Conservation (phyloP, 1,140 invertebrate species). For the Pseudomyrmex concolor region DNA sequence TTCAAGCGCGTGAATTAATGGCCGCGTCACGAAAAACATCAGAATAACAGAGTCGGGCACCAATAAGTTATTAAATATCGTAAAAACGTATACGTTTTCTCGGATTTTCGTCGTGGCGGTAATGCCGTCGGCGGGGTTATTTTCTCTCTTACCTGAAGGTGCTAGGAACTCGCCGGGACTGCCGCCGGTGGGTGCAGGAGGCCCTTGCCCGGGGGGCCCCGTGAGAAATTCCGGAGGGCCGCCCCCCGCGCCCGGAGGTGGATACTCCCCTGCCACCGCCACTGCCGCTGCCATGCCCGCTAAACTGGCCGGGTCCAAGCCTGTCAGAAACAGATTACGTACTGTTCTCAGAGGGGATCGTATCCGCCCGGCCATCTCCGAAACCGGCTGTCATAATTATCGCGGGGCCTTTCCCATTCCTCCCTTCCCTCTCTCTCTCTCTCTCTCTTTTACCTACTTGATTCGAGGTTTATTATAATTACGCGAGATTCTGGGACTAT, state of each 20-base stretch:
- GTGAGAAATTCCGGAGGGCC: slow-evolving; percentile 86
- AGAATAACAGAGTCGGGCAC: background rate
- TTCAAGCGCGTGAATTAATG: slow-evolving; percentile 21
- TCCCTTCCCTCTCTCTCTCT: no score
- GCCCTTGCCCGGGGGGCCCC: slow-evolving; percentile 86
- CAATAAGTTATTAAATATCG: slow-evolving; percentile 17
- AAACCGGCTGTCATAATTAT: slow-evolving; percentile 77
- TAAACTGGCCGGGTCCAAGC: slow-evolving; percentile 88
- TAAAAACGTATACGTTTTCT: no score
- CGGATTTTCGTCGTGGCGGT: slow-evolving; percentile 26
- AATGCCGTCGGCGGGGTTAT: slow-evolving; percentile 35
- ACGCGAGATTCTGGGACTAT: slow-evolving; percentile 55
- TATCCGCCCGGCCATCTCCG: slow-evolving; percentile 80
- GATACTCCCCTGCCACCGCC: slow-evolving; percentile 87
- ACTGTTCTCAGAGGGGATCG: slow-evolving; percentile 81
- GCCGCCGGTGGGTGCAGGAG: slow-evolving; percentile 84
- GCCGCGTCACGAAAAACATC: slow-evolving; percentile 25
- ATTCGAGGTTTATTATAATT: slow-evolving; percentile 69
- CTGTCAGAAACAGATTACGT: slow-evolving; percentile 86
- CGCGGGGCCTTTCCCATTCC: slow-evolving; percentile 51
- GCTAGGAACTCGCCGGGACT: slow-evolving; percentile 84
- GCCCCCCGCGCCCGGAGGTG: slow-evolving; percentile 87
- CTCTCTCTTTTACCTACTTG: slow-evolving; percentile 61
- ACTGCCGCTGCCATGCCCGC: slow-evolving; percentile 88
- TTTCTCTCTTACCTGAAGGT: slow-evolving; percentile 81